Base-by-base conservation (phyloP, 2,888 invertebrate species). In the Thera britannica region DNA sequence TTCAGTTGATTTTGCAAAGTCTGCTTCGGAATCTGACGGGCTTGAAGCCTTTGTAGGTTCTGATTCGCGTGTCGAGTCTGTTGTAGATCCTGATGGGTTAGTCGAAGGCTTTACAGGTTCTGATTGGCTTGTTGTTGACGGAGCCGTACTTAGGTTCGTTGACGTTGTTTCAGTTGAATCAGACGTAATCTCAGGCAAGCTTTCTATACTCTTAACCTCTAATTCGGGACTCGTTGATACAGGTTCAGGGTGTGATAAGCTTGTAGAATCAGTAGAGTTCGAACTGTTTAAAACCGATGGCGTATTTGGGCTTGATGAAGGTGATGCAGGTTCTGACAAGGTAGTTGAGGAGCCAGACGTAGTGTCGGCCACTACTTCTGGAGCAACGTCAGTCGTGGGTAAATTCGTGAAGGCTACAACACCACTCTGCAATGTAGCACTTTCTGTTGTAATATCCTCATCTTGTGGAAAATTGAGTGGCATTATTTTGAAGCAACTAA, bases 401-500 rank as follows among this genome's bases (percentile, higher is more conserved):
- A 57, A 2, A 54, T 66, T 70, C 44, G 58, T 63, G 9, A 57
- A 64, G 23, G 23, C 23, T 23, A 23, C 23, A 35, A 55, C 34
- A 11, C 35, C 41, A 49, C 58, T 23, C 7, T 46, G 60, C 38
- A 58, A 4, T 9, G 2, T 35, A 1, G 46, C 36, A 23, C 38
- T 44, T n/a, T 58, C 48, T n/a, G 46, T 59, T 6, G 56, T 41
- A 0, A 55, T 35, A 38, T 59, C 65, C 2, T 59, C 51, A 11
- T 57, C 38, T 58, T 58, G 35, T 8, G 7, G n/a, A 35, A 36
- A 48, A 51, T 1, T 56, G 5, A 74, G 12, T 0, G 72, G 70
- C 8, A 71, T 68, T 58, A 74, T 72, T 65, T n/a, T 72, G 58
- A 54, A 71, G 56, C 74, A 54, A n/a, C 38, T 67, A 36, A 70